Evolutionary conservation across 2,113 vertebrate species (phyloP).

Genomic region (Eublepharis macularius): DNA sequence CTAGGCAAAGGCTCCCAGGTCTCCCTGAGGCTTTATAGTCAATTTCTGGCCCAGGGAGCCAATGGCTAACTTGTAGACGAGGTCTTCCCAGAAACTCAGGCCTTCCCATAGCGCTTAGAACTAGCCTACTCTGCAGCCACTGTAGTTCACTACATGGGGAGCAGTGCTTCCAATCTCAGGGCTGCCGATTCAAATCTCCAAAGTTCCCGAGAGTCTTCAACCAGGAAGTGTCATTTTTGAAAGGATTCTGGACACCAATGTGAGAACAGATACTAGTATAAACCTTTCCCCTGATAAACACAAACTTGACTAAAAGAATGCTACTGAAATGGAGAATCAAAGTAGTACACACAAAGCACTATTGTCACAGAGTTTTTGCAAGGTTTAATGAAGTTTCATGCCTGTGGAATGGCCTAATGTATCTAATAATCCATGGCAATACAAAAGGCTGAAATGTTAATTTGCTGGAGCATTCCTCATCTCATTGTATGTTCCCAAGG

Average conservation of each 20-base stretch:
- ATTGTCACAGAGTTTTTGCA: background rate
- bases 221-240: background rate
- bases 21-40: too few relatives aligned
- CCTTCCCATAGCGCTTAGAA: too few relatives aligned
- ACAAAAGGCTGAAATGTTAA: conserved; percentile 21
- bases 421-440: background rate
- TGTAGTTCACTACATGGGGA: too few relatives aligned
- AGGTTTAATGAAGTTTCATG: conserved; percentile 18
- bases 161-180: too few relatives aligned
- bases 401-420: conserved; percentile 10
- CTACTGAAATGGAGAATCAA: background rate
- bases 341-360: background rate
- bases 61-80: too few relatives aligned
- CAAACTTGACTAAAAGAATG: background rate
- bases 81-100: too few relatives aligned
- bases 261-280: background rate
- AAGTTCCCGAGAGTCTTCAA: too few relatives aligned
- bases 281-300: background rate
- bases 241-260: background rate
- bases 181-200: too few relatives aligned
- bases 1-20: too few relatives aligned
- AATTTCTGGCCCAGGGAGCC: too few relatives aligned
- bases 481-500: conserved; percentile 27
- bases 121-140: too few relatives aligned
- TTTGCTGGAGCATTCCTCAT: conserved; percentile 12